Evolutionary conservation across 2,113 vertebrate species (phyloP), one percentile per base, ranked within the genome.

Genomic region (Rhipidura dahli): DNA sequence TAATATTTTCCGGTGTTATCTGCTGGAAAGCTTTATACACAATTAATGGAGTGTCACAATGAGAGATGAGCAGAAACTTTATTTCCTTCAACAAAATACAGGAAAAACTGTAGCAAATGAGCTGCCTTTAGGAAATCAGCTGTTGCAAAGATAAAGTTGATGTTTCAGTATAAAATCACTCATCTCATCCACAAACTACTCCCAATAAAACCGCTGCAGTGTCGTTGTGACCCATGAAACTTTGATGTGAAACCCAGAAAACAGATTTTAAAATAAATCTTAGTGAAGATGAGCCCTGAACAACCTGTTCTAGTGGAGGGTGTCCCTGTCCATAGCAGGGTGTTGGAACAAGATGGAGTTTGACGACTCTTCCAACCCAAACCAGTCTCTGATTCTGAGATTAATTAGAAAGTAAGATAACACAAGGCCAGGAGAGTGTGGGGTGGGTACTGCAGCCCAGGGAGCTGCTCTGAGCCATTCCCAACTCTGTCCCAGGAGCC

Each of bases 191-290:
- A 30, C 37, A 44, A n/a, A 57, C 33, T 37, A 14, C 20, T 54
- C 54, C 64, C 27, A 42, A 0, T 45, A 50, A 93, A 89, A 71
- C 13, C 0, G 0, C 87, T 18, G 6, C 3, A 2, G 33, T 26
- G 7, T 33, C 37, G 7, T 26, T 37, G 37, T 1, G 8, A 35
- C 40, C 24, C 8, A 35, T 5, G 4, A 33, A 88, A 70, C 24
- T 26, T 70, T 10, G 13, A 2, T 11, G 53, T 24, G 26, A 71
- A 86, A 45, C 20, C 9, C 57, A 76, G 61, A 40, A 83, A 88
- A 61, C 11, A 18, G 50, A 40, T 75, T 49, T 76, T 3, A 39
- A 69, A 83, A 75, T 40, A 30, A 63, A 76, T 21, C 30, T 24
- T 11, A 9, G 51, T 17, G 56, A 61, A 40, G 35, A 49, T 42